These are phyloP conservation scores for Odontamblyopus lacepedii DNA, from an alignment of 2,797 vertebrate species.

Conservation along the genomic window DNA sequence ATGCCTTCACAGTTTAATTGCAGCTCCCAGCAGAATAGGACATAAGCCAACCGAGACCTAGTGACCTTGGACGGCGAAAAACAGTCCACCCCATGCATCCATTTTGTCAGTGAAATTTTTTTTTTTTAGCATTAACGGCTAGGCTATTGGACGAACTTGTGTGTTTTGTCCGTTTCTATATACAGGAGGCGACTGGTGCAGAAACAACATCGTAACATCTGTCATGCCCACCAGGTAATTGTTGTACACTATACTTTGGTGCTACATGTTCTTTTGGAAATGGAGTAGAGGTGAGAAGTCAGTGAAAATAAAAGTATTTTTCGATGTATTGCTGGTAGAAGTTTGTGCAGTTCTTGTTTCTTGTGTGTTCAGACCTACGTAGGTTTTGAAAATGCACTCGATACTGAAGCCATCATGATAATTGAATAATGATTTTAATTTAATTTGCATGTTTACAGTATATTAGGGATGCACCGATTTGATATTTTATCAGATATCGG, in stretches of 20 bases:
- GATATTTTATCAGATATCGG: too few relatives aligned
- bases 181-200: constrained; percentile 17
- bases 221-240: constrained; percentile 24
- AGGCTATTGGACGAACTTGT: constrained; percentile 26
- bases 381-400: too few relatives aligned
- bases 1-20: constrained; percentile 63
- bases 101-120: constrained; percentile 46
- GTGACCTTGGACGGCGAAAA: constrained; percentile 66
- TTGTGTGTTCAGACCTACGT: background rate
- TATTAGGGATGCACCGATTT: too few relatives aligned
- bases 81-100: constrained; percentile 36
- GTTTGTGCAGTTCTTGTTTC: background rate
- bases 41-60: constrained; percentile 64
- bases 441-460: too few relatives aligned
- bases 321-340: background rate
- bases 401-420: too few relatives aligned
- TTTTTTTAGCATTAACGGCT: constrained; percentile 37
- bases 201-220: constrained; percentile 34
- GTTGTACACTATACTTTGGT: constrained; percentile 13
- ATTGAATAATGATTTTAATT: too few relatives aligned
- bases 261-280: constrained; percentile 17
- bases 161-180: constrained; percentile 31
- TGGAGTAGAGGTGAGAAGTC: constrained; percentile 2
- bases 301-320: background rate
- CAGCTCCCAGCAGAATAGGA: constrained; percentile 69